Percentiles rank a stretch among this genome's conserved stretches.
These are phyloP conservation scores for Ianthella basta DNA, from an alignment of 37 sponge, comb jelly and placozoan species.

Conservation along the genomic window DNA sequence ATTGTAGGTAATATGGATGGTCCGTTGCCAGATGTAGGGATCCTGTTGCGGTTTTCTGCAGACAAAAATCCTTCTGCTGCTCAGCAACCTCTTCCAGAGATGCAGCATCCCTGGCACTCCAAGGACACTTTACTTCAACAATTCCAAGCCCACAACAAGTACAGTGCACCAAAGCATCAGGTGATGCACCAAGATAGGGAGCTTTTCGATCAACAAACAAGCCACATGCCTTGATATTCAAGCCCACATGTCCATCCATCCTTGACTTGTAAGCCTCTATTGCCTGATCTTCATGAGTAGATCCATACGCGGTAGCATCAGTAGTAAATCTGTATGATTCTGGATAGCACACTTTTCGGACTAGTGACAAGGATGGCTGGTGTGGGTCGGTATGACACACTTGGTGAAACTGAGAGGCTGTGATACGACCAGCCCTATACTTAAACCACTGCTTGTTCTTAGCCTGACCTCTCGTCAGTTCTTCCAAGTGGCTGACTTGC, in stretches of 20 bases:
- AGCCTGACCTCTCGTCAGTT: constrained; percentile 1
- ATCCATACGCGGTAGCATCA: constrained; percentile 26
- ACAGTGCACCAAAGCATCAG: constrained; percentile 33
- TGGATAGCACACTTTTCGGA: constrained; percentile 39
- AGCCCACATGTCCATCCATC: neutral
- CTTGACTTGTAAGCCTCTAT: constrained; percentile 13
- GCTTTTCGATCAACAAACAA: neutral
- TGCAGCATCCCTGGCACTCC: neutral
- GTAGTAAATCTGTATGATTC: constrained; percentile 25
- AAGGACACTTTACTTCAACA: constrained; percentile 36
- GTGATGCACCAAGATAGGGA: constrained; percentile 39
- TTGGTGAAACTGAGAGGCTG: constrained; percentile 39
- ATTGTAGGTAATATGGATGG: constrained; percentile 40
- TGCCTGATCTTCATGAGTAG: neutral
- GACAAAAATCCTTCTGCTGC: constrained; percentile 11
- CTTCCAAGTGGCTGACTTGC: constrained; percentile 1
- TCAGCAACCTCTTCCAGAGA: neutral
- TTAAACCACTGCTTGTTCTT: constrained; percentile 24
- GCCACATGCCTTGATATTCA: neutral
- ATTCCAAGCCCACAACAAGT: constrained; percentile 39
- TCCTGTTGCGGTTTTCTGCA: neutral
- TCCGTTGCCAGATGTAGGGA: neutral
- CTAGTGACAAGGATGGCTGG: constrained; percentile 25
- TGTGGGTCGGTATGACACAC: constrained; percentile 24
- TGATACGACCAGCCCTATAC: constrained; percentile 37